phyloP scores from a whole-genome alignment of 2,888 invertebrate species.

The Phortica okadai region DNA sequence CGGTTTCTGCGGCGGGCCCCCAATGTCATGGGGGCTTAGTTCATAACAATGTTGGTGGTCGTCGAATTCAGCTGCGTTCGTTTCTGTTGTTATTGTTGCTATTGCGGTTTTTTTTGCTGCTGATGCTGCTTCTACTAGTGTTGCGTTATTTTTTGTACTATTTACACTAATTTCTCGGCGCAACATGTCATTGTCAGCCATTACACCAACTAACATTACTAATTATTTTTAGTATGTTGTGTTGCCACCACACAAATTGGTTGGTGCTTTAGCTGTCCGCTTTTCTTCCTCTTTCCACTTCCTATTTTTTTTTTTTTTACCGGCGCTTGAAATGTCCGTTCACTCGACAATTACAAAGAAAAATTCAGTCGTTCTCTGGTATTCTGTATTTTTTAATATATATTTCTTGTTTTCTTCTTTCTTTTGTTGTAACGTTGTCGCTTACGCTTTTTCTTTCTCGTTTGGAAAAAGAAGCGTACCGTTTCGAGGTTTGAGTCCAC shows the following conservation, averaged over 20 bases:
- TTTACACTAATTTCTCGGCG: slow-evolving; percentile 65
- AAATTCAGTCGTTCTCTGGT: too few relatives aligned
- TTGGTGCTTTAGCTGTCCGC: not conserved
- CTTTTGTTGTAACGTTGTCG: slow-evolving; percentile 7
- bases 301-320: too few relatives aligned
- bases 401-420: not conserved
- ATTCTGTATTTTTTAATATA: not conserved
- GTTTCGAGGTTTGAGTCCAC: slow-evolving; percentile 49
- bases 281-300: not conserved
- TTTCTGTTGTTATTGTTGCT: not conserved
- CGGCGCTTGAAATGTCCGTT: too few relatives aligned
- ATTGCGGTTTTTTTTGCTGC: slow-evolving; percentile 53
- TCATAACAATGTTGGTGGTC: slow-evolving; percentile 59
- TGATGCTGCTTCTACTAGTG: slow-evolving; percentile 48
- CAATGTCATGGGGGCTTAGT: slow-evolving; percentile 76
- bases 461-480: slow-evolving; percentile 44
- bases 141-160: slow-evolving; percentile 52
- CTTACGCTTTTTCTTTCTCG: slow-evolving; percentile 57
- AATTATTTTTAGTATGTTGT: slow-evolving; percentile 38
- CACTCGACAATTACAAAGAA: too few relatives aligned
- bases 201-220: slow-evolving; percentile 76
- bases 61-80: not conserved
- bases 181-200: slow-evolving; percentile 77
- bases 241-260: not conserved
- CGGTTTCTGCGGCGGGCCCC: slow-evolving; percentile 72